A percentile compares a stretch with the other conserved stretches of the same genome.
These are phyloP conservation scores for Antheraea mylitta DNA, from an alignment of 1,140 invertebrate genomes.

Conservation along the genomic window DNA sequence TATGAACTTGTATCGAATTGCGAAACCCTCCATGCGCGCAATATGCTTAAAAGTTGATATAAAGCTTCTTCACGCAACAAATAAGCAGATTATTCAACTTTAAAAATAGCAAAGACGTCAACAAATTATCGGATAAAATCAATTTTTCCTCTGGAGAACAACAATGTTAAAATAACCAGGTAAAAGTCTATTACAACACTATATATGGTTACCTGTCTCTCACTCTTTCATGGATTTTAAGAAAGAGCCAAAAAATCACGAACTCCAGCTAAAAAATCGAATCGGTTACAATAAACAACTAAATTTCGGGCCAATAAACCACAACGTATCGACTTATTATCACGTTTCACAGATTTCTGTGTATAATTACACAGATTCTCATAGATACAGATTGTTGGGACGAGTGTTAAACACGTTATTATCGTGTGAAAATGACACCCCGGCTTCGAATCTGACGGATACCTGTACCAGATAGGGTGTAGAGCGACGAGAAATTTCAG, in stretches of 20 bases:
- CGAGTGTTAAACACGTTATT: conserved; percentile 25
- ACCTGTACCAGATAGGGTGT: not conserved
- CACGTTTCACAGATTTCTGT: conserved; percentile 45
- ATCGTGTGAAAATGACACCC: conserved; percentile 17
- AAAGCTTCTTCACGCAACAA: too few species aligned
- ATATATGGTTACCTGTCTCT: not conserved
- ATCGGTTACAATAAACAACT: conserved; percentile 1
- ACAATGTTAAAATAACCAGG: not conserved
- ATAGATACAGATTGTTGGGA: conserved; percentile 28
- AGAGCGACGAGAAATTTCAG: not conserved
- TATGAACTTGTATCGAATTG: too few species aligned
- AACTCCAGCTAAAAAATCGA: conserved; percentile 5
- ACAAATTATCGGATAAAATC: too few species aligned
- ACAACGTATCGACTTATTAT: conserved; percentile 48
- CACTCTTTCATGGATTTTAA: not conserved
- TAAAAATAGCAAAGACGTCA: too few species aligned
- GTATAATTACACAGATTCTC: conserved; percentile 64
- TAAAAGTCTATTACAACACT: not conserved
- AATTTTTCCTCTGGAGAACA: not conserved
- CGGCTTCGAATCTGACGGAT: not conserved
- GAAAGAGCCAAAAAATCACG: conserved; percentile 1
- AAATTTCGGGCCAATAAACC: conserved; percentile 34
- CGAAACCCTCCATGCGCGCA: too few species aligned
- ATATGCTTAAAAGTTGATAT: too few species aligned
- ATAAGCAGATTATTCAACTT: too few species aligned